Conservation (phyloP, 2,888 invertebrate species). For the Macrophya annulata region DNA sequence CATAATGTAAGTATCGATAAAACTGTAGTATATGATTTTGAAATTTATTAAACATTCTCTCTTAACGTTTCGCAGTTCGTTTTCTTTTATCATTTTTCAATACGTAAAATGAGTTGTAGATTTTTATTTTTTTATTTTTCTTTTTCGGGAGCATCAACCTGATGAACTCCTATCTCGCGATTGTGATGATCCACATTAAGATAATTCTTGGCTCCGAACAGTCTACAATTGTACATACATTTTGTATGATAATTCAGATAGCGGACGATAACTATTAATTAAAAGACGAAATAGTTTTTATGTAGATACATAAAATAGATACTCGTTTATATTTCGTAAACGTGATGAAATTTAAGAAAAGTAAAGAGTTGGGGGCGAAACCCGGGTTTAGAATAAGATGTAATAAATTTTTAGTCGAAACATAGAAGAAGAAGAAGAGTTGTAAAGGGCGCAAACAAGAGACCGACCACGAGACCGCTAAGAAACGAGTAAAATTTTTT, state of each 20-base stretch:
- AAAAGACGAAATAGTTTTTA: neutral
- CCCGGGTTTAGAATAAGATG: neutral
- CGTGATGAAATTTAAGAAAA: neutral
- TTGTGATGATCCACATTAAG: constrained; percentile 53
- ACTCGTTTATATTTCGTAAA: neutral
- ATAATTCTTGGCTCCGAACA: constrained; percentile 58
- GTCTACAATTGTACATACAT: constrained; percentile 50
- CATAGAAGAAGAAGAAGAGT: constrained; percentile 61
- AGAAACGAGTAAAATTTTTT: neutral
- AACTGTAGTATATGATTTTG: neutral
- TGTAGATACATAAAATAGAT: too few relatives aligned
- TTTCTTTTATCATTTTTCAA: neutral
- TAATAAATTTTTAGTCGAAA: constrained; percentile 62
- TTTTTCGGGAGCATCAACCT: neutral
- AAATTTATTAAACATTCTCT: neutral
- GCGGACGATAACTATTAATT: constrained; percentile 1
- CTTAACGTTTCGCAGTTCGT: neutral
- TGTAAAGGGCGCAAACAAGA: constrained; percentile 71
- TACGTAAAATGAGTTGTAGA: too few relatives aligned
- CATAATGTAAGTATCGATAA: constrained; percentile 74
- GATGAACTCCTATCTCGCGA: neutral
- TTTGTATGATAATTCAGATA: constrained; percentile 17
- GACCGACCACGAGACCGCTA: constrained; percentile 16
- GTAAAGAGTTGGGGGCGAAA: neutral
- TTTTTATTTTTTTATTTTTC: too few relatives aligned